Percentiles rank a stretch among this genome's conserved stretches.
Evolutionary conservation across 2,113 vertebrate genomes (phyloP).

Genomic region (Herpailurus yagouaroundi): DNA sequence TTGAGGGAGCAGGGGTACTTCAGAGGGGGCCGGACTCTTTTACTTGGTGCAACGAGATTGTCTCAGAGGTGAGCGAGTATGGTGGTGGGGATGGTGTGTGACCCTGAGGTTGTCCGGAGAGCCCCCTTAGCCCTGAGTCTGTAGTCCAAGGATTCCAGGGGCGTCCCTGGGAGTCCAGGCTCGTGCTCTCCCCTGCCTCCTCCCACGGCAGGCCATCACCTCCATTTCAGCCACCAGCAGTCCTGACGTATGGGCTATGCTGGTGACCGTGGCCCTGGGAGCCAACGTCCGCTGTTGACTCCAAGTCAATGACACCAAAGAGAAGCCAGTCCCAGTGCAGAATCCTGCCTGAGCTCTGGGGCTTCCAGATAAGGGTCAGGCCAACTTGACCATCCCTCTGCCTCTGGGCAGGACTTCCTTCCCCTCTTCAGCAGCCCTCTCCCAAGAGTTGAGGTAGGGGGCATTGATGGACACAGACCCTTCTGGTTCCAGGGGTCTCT

Average conservation of each 20-base stretch:
- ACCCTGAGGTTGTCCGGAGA: background rate
- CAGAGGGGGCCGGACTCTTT: background rate
- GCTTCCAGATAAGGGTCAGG: slow-evolving; percentile 85
- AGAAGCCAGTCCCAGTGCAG: slow-evolving; percentile 82
- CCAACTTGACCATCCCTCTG: background rate
- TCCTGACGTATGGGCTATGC: slow-evolving; percentile 83
- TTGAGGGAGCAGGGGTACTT: background rate
- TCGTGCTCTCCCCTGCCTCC: slow-evolving; percentile 6
- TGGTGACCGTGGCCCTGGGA: slow-evolving; percentile 87
- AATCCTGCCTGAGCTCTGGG: slow-evolving; percentile 81
- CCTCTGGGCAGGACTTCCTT: background rate
- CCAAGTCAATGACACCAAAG: slow-evolving; percentile 88
- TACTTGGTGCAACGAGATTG: background rate
- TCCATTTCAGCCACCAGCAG: slow-evolving; percentile 83
- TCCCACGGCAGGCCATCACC: slow-evolving; percentile 88
- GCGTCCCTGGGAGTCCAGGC: rapidly evolving
- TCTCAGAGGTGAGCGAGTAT: background rate
- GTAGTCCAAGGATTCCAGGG: background rate
- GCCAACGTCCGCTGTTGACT: slow-evolving; percentile 89
- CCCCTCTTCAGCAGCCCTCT: background rate
- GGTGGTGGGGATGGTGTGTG: too few species aligned
- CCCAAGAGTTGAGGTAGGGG: background rate
- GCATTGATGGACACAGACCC: background rate
- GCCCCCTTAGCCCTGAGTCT: background rate
- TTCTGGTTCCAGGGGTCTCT: background rate